A percentile compares a stretch with the other conserved stretches of the same genome.
Conservation (phyloP, 2,797 vertebrate genomes). For the Enteromius radiatus region DNA sequence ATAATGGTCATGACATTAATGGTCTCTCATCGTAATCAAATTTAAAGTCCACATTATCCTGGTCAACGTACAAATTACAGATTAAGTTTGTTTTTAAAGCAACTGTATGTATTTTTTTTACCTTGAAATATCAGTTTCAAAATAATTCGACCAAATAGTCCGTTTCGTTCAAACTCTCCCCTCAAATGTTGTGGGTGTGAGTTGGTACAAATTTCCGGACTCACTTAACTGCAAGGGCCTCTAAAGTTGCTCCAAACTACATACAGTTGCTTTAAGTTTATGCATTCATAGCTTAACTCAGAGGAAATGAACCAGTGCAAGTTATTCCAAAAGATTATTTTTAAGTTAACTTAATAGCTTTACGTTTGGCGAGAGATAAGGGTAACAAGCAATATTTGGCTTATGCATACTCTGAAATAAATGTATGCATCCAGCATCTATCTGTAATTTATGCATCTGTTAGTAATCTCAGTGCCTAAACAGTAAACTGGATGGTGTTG, state of each 20-base stretch:
- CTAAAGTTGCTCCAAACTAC: neutral
- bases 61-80: neutral
- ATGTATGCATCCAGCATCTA: constrained; percentile 49
- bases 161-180: neutral
- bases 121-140: neutral
- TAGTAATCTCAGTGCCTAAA: constrained; percentile 57
- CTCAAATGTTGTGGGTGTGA: neutral
- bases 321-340: constrained; percentile 5
- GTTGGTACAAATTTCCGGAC: neutral
- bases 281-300: neutral
- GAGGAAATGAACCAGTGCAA: neutral
- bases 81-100: neutral
- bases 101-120: neutral
- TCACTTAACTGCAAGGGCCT: neutral
- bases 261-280: neutral
- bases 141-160: neutral
- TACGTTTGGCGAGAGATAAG: constrained; percentile 29
- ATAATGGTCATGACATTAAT: neutral
- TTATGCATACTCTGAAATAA: constrained; percentile 45
- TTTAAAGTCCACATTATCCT: neutral
- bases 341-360: constrained; percentile 11
- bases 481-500: constrained; percentile 68
- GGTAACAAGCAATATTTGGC: constrained; percentile 52
- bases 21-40: neutral
- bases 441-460: constrained; percentile 44